Evolutionary conservation across 2,797 vertebrate species (phyloP).

Genomic region (Lerista edwardsae): DNA sequence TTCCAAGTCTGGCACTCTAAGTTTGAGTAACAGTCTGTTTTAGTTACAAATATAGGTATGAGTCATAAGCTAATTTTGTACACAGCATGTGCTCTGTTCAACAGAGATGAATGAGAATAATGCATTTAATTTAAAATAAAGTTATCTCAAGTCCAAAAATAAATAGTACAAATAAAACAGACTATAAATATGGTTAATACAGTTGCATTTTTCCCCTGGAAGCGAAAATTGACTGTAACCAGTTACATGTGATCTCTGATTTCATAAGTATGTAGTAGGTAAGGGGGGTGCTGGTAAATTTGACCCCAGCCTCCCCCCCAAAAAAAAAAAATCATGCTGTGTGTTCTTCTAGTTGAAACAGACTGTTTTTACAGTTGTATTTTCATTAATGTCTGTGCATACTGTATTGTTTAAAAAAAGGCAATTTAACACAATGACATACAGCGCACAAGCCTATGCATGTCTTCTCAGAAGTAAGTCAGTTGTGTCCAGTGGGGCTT

Average conservation of each 20-base stretch:
- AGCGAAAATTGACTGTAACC: not conserved
- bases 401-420: not conserved
- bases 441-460: no score
- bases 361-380: not conserved
- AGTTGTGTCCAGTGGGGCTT: no score
- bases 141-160: not conserved
- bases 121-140: slow-evolving; percentile 31
- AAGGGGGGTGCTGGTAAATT: not conserved
- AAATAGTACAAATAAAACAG: not conserved
- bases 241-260: not conserved
- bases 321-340: not conserved
- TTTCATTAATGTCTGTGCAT: not conserved
- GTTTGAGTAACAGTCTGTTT: slow-evolving; percentile 11
- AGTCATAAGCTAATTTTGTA: not conserved
- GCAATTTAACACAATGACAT: not conserved
- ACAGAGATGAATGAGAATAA: not conserved
- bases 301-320: no score
- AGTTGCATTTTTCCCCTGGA: not conserved
- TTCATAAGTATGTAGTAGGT: not conserved
- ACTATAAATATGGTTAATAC: not conserved
- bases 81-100: not conserved
- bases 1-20: not conserved
- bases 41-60: not conserved
- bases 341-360: not conserved
- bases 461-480: no score